Conservation (phyloP, 2,888 invertebrate species). For the Polia nebulosa region DNA sequence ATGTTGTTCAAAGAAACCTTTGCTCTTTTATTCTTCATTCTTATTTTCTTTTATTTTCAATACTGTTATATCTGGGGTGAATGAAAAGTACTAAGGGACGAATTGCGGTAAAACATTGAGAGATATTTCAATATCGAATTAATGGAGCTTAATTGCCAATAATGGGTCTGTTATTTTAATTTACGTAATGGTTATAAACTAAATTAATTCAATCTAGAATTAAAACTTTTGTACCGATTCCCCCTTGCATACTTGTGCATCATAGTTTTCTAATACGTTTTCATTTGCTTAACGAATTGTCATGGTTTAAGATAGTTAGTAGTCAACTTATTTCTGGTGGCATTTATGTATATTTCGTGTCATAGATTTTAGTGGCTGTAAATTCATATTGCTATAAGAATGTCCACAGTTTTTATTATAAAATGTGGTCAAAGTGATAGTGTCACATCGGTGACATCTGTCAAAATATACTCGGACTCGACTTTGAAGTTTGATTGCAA, state of each 20-base stretch:
- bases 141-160: background rate
- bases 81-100: too few species aligned
- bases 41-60: background rate
- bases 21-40: background rate
- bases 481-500: constrained; percentile 36
- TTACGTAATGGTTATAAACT: background rate
- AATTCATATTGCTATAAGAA: background rate
- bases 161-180: background rate
- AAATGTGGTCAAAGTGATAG: constrained; percentile 10
- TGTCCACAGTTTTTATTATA: constrained; percentile 5
- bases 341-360: background rate
- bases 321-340: background rate
- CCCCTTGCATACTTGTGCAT: background rate
- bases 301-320: background rate
- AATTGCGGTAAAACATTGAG: background rate
- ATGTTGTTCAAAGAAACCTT: background rate
- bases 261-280: background rate
- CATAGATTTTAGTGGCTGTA: constrained; percentile 18
- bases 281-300: background rate
- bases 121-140: background rate
- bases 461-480: constrained; percentile 31
- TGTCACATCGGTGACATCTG: constrained; percentile 44
- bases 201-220: background rate
- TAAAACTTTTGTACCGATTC: background rate
- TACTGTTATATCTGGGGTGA: too few species aligned